Percentiles rank a stretch among this genome's conserved stretches.
Evolutionary conservation across 2,888 invertebrate genomes (phyloP).

Genomic region (Loripinus fragilis): DNA sequence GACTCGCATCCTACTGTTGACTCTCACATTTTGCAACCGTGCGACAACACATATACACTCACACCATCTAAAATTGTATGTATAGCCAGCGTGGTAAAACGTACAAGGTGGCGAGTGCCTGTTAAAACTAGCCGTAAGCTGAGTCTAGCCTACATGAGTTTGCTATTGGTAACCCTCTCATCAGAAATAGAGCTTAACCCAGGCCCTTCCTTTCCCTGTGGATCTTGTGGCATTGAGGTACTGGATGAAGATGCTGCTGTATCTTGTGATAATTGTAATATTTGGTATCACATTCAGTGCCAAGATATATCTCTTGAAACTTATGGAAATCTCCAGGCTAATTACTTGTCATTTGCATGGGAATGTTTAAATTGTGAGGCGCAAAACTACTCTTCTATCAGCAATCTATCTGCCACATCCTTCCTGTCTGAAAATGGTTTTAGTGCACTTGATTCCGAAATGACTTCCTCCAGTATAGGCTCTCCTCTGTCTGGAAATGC

Average conservation of each 20-base stretch:
- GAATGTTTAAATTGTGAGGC: constrained; percentile 14
- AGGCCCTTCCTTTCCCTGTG: constrained; percentile 5
- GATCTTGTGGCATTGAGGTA: constrained; percentile 5
- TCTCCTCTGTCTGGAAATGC: background rate
- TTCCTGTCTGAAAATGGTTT: background rate
- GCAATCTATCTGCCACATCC: background rate
- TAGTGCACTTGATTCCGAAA: background rate
- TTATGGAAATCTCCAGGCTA: background rate
- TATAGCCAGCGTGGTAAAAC: background rate
- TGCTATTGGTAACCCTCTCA: background rate
- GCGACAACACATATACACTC: background rate
- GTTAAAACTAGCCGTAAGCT: constrained; percentile 4
- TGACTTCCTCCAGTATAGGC: background rate
- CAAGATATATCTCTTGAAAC: background rate
- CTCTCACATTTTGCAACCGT: constrained; percentile 4
- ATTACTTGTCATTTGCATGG: constrained; percentile 8
- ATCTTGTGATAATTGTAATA: constrained; percentile 8
- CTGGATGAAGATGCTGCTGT: constrained; percentile 12
- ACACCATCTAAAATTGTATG: background rate
- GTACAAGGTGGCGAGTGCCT: constrained; percentile 7
- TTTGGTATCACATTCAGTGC: constrained; percentile 16
- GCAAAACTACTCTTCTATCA: background rate
- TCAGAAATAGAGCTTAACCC: background rate
- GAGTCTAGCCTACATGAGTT: background rate
- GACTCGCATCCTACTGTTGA: background rate